Percentiles rank a stretch among this genome's conserved stretches.
These are phyloP conservation scores for Pachypanchax playfairii DNA, from an alignment of 2,113 vertebrate species.

Conservation along the genomic window DNA sequence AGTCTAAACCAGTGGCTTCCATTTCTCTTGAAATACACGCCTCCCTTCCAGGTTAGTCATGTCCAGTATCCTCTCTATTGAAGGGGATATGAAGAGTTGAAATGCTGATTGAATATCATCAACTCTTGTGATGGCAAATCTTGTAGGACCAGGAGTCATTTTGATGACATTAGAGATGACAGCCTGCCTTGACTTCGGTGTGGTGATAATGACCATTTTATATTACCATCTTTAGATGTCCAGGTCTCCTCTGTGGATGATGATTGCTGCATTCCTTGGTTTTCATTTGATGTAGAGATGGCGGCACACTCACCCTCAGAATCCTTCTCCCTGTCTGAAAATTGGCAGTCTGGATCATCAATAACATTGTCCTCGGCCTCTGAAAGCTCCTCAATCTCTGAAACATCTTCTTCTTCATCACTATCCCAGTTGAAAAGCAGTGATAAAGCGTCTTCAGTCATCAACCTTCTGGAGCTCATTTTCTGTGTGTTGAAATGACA, in stretches of 20 bases:
- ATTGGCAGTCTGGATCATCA: neutral
- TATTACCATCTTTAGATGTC: no score
- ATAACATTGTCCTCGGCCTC: neutral
- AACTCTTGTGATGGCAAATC: no score
- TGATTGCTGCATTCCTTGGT: no score
- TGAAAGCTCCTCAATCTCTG: neutral
- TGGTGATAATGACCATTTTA: no score
- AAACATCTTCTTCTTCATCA: neutral
- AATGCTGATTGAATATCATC: neutral
- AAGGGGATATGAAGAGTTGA: neutral
- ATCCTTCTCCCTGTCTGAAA: no score
- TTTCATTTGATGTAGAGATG: no score
- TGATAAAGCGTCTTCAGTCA: neutral
- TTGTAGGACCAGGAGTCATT: no score
- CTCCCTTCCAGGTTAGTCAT: neutral
- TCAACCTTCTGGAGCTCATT: conserved; percentile 1
- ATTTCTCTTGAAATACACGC: conserved; percentile 2
- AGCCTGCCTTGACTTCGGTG: no score
- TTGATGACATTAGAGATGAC: no score
- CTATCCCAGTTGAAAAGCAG: neutral
- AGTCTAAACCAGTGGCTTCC: conserved; percentile 2
- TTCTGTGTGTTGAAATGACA: neutral
- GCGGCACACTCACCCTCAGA: no score
- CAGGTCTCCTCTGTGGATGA: no score
- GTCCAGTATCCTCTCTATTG: no score